These are phyloP conservation scores for Aleiodes sp. DNA, from an alignment of 1,140 invertebrate genomes.

Conservation along the genomic window DNA sequence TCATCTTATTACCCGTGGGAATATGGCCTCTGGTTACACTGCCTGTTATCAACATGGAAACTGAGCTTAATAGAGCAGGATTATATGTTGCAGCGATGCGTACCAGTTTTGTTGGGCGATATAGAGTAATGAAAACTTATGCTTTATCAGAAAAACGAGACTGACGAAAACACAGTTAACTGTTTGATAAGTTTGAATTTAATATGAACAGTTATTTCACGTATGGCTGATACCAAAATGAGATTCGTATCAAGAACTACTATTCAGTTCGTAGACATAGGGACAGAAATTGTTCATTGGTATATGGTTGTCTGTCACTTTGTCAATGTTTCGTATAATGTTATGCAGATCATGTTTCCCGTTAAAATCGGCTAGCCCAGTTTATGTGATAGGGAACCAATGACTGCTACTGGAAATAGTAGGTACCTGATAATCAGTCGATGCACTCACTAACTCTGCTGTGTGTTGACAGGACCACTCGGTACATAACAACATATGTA, in stretches of 20 bases:
- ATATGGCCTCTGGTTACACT: neutral
- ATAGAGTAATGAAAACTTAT: neutral
- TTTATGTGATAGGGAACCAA: neutral
- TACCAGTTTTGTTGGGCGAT: neutral
- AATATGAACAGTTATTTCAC: neutral
- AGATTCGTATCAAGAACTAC: neutral
- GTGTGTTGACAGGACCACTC: neutral
- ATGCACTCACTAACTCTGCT: neutral
- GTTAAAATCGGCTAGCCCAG: neutral
- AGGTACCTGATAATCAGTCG: conserved; percentile 37
- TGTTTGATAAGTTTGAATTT: neutral
- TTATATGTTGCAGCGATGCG: neutral
- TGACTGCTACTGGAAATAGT: conserved; percentile 6
- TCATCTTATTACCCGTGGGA: neutral
- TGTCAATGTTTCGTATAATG: conserved; percentile 56
- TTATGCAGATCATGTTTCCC: conserved; percentile 37
- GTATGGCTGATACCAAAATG: neutral
- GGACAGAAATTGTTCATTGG: neutral
- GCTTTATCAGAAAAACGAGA: neutral
- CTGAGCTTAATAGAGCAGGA: neutral
- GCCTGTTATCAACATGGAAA: neutral
- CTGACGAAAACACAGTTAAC: neutral
- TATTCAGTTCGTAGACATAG: neutral
- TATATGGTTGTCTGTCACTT: conserved; percentile 52
- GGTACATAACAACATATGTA: conserved; percentile 14